Conservation (phyloP, 2,888 invertebrate genomes). For the Neuroscelio doddi region DNA sequence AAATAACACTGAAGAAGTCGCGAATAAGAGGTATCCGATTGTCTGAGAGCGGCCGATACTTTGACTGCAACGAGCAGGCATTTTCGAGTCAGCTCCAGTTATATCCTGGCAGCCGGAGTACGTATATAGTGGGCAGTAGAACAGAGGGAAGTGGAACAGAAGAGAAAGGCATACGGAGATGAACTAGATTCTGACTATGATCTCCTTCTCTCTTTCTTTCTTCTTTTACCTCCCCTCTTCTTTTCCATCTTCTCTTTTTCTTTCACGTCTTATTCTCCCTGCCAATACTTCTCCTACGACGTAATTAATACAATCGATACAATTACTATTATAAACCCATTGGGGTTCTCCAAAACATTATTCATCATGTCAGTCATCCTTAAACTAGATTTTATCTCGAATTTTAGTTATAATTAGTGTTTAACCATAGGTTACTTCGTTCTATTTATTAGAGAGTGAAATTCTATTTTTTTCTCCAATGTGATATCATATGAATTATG, state of each 20-base stretch:
- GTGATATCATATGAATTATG: no score
- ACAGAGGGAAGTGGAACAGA: slow-evolving; percentile 69
- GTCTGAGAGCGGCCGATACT: slow-evolving; percentile 48
- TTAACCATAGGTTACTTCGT: no score
- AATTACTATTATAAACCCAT: no score
- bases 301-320: no score
- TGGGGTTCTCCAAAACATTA: no score
- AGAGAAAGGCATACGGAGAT: slow-evolving; percentile 71
- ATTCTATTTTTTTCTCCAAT: no score
- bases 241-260: slow-evolving; percentile 32
- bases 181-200: slow-evolving; percentile 68
- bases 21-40: background rate
- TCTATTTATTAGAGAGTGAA: no score
- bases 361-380: no score
- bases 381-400: no score
- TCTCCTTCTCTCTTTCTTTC: slow-evolving; percentile 52
- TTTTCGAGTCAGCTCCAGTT: slow-evolving; percentile 65
- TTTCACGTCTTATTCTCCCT: slow-evolving; percentile 26
- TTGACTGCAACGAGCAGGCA: slow-evolving; percentile 60
- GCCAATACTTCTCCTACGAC: slow-evolving; percentile 23
- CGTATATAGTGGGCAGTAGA: slow-evolving; percentile 56
- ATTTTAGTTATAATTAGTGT: no score
- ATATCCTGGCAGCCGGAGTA: slow-evolving; percentile 57
- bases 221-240: slow-evolving; percentile 44
- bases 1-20: no score